These are phyloP conservation scores for Psophia crepitans DNA, from an alignment of 2,113 vertebrate genomes.

Conservation along the genomic window DNA sequence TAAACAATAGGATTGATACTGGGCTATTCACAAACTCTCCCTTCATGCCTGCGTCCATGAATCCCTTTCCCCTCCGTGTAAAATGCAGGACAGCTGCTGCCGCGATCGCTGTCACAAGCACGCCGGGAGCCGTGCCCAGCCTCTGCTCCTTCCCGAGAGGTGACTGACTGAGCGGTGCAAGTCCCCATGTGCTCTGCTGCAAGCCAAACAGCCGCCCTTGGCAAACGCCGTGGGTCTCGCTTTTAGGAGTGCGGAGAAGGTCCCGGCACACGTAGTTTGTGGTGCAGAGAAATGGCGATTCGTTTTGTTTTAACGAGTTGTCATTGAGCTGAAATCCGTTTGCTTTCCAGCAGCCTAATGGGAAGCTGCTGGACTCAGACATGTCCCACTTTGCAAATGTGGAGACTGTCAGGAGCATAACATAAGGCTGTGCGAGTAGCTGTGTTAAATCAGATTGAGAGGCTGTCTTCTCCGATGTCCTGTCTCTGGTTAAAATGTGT, in stretches of 20 bases:
- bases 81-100: no score
- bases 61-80: background rate
- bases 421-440: rapidly evolving
- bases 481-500: background rate
- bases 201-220: background rate
- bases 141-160: background rate
- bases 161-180: rapidly evolving
- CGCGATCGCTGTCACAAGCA: rapidly evolving
- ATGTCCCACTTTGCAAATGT: background rate
- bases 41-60: rapidly evolving
- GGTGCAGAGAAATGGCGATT: background rate
- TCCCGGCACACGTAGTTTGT: rapidly evolving
- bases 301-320: background rate
- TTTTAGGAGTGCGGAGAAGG: background rate
- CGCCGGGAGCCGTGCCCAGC: background rate
- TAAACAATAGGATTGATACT: background rate
- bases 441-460: background rate
- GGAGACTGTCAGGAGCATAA: background rate
- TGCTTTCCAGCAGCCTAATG: background rate
- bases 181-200: background rate
- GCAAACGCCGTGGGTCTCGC: rapidly evolving
- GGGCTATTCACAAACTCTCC: background rate
- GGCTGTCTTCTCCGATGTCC: background rate
- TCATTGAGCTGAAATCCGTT: background rate
- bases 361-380: background rate